These are phyloP conservation scores for Echinometra lucunter DNA, from an alignment of 53 echinoderm and acorn worm genomes.

Conservation along the genomic window DNA sequence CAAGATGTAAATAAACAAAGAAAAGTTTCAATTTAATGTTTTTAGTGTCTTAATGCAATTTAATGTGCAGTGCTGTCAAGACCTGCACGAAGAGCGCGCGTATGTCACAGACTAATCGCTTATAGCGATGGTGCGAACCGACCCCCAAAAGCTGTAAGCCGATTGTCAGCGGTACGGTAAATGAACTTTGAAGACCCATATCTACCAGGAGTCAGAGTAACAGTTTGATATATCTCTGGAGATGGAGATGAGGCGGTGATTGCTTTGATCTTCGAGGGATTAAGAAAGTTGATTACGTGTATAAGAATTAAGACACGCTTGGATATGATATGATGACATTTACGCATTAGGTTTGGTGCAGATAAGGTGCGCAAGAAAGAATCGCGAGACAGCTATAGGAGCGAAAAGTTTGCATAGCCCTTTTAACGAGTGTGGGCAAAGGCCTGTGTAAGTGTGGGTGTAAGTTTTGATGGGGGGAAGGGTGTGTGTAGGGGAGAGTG, in stretches of 20 bases:
- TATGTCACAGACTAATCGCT: too few species aligned
- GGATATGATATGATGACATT: constrained; percentile 28
- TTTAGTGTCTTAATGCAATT: too few species aligned
- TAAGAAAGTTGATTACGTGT: neutral
- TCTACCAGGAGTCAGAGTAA: neutral
- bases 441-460: too few species aligned
- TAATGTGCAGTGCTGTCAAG: too few species aligned
- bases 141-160: neutral
- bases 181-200: neutral
- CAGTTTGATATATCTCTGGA: neutral
- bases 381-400: neutral
- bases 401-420: neutral
- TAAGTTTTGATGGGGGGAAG: too few species aligned
- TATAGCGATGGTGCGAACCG: too few species aligned
- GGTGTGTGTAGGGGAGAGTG: too few species aligned
- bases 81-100: too few species aligned
- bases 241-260: neutral
- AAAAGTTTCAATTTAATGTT: too few species aligned
- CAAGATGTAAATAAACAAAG: too few species aligned
- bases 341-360: neutral
- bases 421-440: too few species aligned
- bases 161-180: neutral
- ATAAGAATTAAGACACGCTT: neutral
- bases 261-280: neutral
- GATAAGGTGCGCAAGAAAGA: neutral